These are phyloP conservation scores for Malacosoma neustria DNA, from an alignment of 2,888 invertebrate species.

Conservation along the genomic window DNA sequence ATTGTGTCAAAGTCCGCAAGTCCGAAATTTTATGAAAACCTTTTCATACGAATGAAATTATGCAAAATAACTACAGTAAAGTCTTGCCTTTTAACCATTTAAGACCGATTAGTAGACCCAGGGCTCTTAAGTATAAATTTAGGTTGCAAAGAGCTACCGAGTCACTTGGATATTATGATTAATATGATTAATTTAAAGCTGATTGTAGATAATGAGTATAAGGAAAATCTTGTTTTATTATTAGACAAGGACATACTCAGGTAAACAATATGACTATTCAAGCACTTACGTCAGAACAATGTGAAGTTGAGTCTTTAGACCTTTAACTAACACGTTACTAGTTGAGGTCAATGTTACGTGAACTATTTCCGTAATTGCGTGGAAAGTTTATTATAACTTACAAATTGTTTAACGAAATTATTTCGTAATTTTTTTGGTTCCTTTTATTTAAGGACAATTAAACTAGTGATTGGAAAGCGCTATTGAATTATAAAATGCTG, in stretches of 20 bases:
- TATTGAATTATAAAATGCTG: neutral
- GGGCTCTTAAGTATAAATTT: no score
- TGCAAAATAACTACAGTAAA: no score
- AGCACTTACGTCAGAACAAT: neutral
- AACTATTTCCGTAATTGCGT: neutral
- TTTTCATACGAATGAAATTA: no score
- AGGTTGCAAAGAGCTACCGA: no score
- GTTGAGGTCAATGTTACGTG: slow-evolving; percentile 1
- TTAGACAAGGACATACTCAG: slow-evolving; percentile 20
- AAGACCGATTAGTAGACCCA: no score
- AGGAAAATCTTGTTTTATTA: slow-evolving; percentile 21
- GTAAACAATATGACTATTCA: slow-evolving; percentile 14
- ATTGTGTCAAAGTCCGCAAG: no score
- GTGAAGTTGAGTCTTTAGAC: neutral
- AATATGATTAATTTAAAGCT: neutral
- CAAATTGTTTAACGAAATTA: neutral
- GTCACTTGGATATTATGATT: no score
- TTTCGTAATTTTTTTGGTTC: neutral
- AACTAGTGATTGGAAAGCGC: no score
- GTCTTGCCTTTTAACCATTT: no score
- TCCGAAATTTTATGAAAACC: no score
- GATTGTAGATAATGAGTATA: neutral
- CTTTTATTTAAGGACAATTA: no score
- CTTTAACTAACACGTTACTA: neutral
- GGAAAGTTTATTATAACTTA: neutral